Evolutionary conservation across 2,888 invertebrate genomes (phyloP).

Genomic region (Eristalis tenax): DNA sequence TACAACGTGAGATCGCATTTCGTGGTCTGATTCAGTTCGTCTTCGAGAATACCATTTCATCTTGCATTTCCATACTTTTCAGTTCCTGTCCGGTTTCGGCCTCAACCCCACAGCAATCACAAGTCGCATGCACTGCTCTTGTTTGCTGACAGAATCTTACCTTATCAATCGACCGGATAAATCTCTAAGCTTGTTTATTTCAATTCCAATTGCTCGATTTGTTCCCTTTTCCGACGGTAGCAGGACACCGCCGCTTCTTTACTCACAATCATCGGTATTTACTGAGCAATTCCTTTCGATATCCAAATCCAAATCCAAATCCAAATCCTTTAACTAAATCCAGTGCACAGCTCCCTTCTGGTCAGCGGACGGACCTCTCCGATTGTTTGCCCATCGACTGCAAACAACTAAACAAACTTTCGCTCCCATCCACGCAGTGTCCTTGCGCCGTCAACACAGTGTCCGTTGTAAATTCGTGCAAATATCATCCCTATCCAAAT

Average conservation of each 20-base stretch:
- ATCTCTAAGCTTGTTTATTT: too few species aligned
- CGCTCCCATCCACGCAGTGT: background rate
- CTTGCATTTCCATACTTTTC: too few species aligned
- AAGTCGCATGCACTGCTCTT: too few species aligned
- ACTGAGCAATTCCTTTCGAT: background rate
- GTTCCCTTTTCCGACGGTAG: too few species aligned
- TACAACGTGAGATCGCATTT: too few species aligned
- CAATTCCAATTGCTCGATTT: too few species aligned
- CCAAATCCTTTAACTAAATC: constrained; percentile 5
- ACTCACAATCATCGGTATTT: background rate
- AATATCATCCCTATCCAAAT: constrained; percentile 54
- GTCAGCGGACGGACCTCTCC: constrained; percentile 16
- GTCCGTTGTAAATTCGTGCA: constrained; percentile 53
- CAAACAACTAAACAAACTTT: constrained; percentile 52
- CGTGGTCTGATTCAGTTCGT: too few species aligned
- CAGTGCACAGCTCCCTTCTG: background rate
- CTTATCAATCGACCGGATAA: too few species aligned
- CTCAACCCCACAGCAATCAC: too few species aligned
- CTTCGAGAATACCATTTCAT: too few species aligned
- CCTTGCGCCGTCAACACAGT: background rate
- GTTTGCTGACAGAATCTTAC: too few species aligned
- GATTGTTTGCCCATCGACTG: constrained; percentile 46
- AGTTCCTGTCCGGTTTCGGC: too few species aligned
- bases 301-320: constrained; percentile 24
- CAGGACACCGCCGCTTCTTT: background rate